These are phyloP conservation scores for Naja naja DNA, from an alignment of 2,113 vertebrate genomes.

Conservation along the genomic window DNA sequence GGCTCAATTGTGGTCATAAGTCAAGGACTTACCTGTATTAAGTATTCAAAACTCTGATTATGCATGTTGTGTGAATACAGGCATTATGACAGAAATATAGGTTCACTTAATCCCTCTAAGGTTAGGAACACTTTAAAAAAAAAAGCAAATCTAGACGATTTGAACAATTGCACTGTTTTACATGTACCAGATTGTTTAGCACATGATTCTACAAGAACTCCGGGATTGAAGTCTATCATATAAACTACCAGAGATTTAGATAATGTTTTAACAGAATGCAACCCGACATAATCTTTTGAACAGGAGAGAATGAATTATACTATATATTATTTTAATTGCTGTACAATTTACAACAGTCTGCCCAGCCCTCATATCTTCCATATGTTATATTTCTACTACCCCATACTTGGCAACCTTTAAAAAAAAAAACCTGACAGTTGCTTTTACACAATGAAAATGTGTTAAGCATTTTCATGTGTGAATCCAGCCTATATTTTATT, in stretches of 20 bases:
- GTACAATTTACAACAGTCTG: neutral
- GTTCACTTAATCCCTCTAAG: neutral
- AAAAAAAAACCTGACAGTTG: neutral
- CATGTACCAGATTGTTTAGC: neutral
- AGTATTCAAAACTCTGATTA: neutral
- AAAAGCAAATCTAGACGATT: neutral
- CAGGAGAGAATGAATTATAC: neutral
- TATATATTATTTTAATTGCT: neutral
- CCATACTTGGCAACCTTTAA: neutral
- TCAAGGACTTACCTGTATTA: neutral
- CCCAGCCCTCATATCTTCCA: neutral
- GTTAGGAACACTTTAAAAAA: neutral
- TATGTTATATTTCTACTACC: neutral
- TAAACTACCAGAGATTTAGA: neutral
- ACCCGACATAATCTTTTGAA: neutral
- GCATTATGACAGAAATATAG: neutral
- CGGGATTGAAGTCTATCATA: no score
- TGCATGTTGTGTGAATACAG: neutral
- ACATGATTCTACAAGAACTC: neutral
- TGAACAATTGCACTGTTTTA: neutral
- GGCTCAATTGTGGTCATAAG: neutral
- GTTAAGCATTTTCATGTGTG: neutral
- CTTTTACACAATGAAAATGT: neutral
- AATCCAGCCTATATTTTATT: neutral
- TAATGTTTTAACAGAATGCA: neutral